Conservation (phyloP, 2,797 vertebrate species). For the Pitangus sulphuratus region DNA sequence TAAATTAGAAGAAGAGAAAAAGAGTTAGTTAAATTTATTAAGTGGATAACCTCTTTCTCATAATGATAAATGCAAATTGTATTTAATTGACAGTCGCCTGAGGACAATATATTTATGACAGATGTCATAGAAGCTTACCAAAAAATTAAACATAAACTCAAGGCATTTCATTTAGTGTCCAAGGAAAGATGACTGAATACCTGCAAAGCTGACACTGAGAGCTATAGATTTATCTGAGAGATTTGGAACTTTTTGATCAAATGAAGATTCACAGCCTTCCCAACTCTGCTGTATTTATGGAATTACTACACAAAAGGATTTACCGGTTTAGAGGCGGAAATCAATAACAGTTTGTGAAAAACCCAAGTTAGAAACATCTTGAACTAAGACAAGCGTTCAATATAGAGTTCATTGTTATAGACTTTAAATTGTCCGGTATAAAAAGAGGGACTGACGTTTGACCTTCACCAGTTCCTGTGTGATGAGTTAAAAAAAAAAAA, state of each 20-base stretch:
- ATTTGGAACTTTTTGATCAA: slow-evolving; percentile 64
- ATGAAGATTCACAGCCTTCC: slow-evolving; percentile 61
- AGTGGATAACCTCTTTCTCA: neutral
- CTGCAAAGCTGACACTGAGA: slow-evolving; percentile 2
- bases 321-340: slow-evolving; percentile 39
- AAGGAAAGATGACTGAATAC: slow-evolving; percentile 35
- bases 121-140: neutral
- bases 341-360: slow-evolving; percentile 70
- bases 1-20: neutral
- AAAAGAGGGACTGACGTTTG: slow-evolving; percentile 41
- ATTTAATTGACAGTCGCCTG: slow-evolving; percentile 14
- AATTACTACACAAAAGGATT: slow-evolving; percentile 59
- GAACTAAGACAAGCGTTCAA: slow-evolving; percentile 55
- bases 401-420: slow-evolving; percentile 39
- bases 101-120: neutral
- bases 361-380: slow-evolving; percentile 50
- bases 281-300: slow-evolving; percentile 61
- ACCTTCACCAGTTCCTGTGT: slow-evolving; percentile 49
- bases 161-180: neutral
- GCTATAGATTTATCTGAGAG: slow-evolving; percentile 32
- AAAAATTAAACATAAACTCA: slow-evolving; percentile 16
- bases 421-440: slow-evolving; percentile 41
- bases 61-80: slow-evolving; percentile 30
- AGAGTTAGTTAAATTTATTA: neutral
- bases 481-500: neutral